Base-by-base conservation (phyloP, 2,888 invertebrate genomes). In the Netelia virgata region DNA sequence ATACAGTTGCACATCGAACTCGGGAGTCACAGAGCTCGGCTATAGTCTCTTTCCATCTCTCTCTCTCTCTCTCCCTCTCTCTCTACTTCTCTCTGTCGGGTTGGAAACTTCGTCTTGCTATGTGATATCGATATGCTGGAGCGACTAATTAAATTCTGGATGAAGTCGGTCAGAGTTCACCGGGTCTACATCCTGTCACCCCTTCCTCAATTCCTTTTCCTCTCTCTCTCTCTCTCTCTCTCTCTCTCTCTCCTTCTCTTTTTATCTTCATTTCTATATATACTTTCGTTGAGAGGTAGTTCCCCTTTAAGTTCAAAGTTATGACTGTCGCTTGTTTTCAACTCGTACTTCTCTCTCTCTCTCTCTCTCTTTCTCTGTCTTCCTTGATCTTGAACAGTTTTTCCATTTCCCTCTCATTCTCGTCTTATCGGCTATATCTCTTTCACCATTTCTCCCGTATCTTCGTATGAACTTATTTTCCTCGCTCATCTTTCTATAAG, bases 111-210 rank as follows among this genome's bases (percentile, higher is more conserved):
- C n/a, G 61, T 79, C 82, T 55, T 76, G 75, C 70, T 36, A 82
- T 70, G 64, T 79, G 82, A 82, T 85, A 85, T 82, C 85, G 85
- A 85, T 85, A 85, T 85, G 85, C 82, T 64, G 64, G 61, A 68
- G 61, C 75, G 70, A 82, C 83, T 85, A 86, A 87, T 86, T 87
- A 84, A 87, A 87, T 87, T 86, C 80, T 77, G 57, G 75, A 82
- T 83, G 81, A 87, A 87, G 86, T 87, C 86, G 83, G 87, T 85
- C 83, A 83, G 78, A 85, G 86, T 86, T 87, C 81, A 81, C 70
- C 73, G 74, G 77, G 83, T 72, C 73, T 76, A 63, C 80, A 64
- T 79, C 73, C 79, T 72, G 79, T 78, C 82, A 57, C 36, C 74
- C 84, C 55, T 61, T 72, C 57, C 57, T 18, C 57, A 16, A 9